Evolutionary conservation across 2,797 vertebrate genomes (phyloP).

Genomic region (Trichosurus vulpecula): DNA sequence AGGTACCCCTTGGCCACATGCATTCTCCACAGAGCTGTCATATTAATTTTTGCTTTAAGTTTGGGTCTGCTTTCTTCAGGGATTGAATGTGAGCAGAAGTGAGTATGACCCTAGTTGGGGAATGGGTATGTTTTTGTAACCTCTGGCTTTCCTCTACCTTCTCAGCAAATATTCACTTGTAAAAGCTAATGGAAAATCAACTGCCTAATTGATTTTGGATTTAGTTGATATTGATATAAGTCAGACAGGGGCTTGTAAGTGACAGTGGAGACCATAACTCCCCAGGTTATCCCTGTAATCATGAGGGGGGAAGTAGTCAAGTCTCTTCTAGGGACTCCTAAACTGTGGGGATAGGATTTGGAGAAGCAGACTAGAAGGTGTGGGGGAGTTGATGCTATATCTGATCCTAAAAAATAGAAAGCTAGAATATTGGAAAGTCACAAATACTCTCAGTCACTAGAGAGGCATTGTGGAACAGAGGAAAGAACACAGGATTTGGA

Average conservation of each 20-base stretch:
- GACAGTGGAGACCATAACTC: background rate
- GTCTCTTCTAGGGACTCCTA: background rate
- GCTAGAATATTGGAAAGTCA: background rate
- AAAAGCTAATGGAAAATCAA: background rate
- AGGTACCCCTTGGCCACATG: background rate
- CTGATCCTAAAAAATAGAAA: background rate
- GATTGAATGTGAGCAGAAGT: background rate
- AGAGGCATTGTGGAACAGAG: background rate
- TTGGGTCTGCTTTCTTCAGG: background rate
- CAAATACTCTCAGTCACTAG: background rate
- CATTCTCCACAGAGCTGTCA: background rate
- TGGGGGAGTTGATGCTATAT: background rate
- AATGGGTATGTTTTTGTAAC: background rate
- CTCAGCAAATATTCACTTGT: background rate
- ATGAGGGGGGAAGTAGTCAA: background rate
- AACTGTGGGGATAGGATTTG: background rate
- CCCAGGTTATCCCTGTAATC: background rate
- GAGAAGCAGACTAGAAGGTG: background rate
- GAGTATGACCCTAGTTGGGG: background rate
- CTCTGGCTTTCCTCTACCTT: background rate
- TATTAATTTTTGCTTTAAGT: background rate
- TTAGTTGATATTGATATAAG: background rate
- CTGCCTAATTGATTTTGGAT: background rate
- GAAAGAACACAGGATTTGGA: background rate
- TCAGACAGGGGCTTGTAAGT: background rate